Base-by-base conservation (phyloP, 2,888 invertebrate genomes). In the Drosophila formosana region DNA sequence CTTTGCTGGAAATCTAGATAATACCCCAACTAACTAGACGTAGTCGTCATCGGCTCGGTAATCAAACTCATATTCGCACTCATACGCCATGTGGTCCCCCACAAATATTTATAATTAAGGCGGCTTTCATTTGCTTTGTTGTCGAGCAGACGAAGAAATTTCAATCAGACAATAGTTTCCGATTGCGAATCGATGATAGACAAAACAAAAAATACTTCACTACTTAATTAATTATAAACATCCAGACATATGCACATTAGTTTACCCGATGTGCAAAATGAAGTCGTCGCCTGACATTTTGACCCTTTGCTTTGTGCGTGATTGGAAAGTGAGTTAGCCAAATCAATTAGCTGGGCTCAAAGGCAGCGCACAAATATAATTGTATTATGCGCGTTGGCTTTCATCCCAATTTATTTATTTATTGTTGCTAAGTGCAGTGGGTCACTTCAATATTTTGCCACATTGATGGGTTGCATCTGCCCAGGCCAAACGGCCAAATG, bases 341-440 rank as follows among this genome's bases (percentile, higher is more conserved):
- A 69, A 58, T 69, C 62, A 69, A 74, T 74, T 74, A 73, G 34
- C 58, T 30, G 25, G 52, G 39, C 63, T 55, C 50, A 60, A 70
- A 66, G 62, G 23, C 70, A 63, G 43, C 37, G n/a, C 47, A 51
- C 11, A 37, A 3, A 11, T 9, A 70, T 81, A 82, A 82, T 72
- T 78, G 37, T 25, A 66, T 81, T 80, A 82, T 60, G 56, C 50
- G 39, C 53, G n/a, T 75, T 66, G 74, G 66, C 61, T 78, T 72
- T 70, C 32, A 50, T 66, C 43, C n/a, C 25, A 11, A 13, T 41
- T 41, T 13, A 41, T 41, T 13, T 18, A n/a, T 41, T 13, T 18
- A n/a, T 26, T 32, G 26, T 18, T 32, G 13, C 8, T 18, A 5
- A 43, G 6, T 49, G 47, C 34, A 13, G 11, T 9, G 26, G 28